Evolutionary conservation across 2,797 vertebrate genomes (phyloP).

Genomic region (Poeciliopsis infans): DNA sequence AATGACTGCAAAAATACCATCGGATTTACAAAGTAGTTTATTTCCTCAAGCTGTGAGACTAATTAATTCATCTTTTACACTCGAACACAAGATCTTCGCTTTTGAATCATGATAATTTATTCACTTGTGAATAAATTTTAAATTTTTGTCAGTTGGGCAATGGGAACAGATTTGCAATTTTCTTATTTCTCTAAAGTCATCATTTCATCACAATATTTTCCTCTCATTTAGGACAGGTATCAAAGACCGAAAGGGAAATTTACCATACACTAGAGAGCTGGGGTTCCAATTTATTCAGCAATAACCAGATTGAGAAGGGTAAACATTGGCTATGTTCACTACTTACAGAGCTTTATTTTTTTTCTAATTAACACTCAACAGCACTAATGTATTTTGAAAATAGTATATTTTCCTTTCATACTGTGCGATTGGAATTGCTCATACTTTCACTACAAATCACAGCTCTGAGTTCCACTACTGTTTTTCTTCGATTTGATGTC

Average conservation of each 20-base stretch:
- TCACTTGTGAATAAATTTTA: not conserved
- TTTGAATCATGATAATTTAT: not conserved
- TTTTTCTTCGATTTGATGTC: no score
- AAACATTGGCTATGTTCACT: not conserved
- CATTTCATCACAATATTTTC: slow-evolving; percentile 4
- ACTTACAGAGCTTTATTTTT: not conserved
- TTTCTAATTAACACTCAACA: not conserved
- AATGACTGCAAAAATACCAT: not conserved
- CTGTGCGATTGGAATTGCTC: no score
- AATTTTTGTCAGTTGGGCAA: not conserved
- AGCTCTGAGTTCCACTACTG: no score
- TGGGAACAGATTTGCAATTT: slow-evolving; percentile 4
- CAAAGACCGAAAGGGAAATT: not conserved
- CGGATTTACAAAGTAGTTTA: slow-evolving; percentile 1
- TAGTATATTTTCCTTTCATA: not conserved
- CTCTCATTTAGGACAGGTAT: not conserved
- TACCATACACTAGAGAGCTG: not conserved
- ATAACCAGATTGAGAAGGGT: not conserved
- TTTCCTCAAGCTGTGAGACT: slow-evolving; percentile 13
- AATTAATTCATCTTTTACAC: slow-evolving; percentile 9
- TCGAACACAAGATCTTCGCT: not conserved
- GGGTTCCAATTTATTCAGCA: not conserved
- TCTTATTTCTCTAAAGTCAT: slow-evolving; percentile 6
- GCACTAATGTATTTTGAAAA: not conserved
- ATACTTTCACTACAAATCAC: no score